Base-by-base conservation (phyloP, 2,797 vertebrate species). In the Cephalopachus bancanus region DNA sequence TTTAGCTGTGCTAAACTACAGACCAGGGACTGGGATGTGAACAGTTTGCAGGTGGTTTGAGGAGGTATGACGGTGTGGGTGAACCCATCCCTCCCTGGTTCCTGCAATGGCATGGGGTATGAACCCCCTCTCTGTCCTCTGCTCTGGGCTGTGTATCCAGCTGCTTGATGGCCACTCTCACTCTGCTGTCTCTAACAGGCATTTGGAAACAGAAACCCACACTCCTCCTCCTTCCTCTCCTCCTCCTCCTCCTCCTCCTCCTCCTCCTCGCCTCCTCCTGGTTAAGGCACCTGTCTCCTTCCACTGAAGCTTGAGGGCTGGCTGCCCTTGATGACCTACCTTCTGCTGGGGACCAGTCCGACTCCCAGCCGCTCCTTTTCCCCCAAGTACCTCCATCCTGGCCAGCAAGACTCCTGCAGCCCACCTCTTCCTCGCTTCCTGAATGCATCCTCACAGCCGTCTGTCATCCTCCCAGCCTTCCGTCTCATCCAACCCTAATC, bases 301-400 rank as follows among this genome's bases (percentile, higher is more conserved):
- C 64, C 11, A 7, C 67, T 57, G 15, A 30, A 76, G 51, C 72
- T 9, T n/a, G 69, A 20, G 28, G 33, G 60, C 19, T 11, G 3
- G 49, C 11, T 28, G 62, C 12, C 30, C 7, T 3, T 9, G 11
- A 55, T 4, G 4, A 44, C 44, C 15, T 59, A 1, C 24, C 9
- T 9, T 55, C 44, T 80, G 28, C 78, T 37, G 28, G 26, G 80
- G 85, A 19, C 16, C 17, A 69, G 30, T 44, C 33, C 0, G 1
- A 5, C 20, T 33, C 24, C 10, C 17, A 22, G 20, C 17, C 15
- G 30, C 10, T 53, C 19, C 75, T 53, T 57, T 24, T 28, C 3
- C 14, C 10, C 9, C 10, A 7, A 22, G 57, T 1, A 7, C n/a
- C 17, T 33, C 26, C 0, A 2, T 44, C 8, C 49, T 12, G 0